Base-by-base conservation (phyloP, 2,888 invertebrate genomes). In the Horisme vitalbata region DNA sequence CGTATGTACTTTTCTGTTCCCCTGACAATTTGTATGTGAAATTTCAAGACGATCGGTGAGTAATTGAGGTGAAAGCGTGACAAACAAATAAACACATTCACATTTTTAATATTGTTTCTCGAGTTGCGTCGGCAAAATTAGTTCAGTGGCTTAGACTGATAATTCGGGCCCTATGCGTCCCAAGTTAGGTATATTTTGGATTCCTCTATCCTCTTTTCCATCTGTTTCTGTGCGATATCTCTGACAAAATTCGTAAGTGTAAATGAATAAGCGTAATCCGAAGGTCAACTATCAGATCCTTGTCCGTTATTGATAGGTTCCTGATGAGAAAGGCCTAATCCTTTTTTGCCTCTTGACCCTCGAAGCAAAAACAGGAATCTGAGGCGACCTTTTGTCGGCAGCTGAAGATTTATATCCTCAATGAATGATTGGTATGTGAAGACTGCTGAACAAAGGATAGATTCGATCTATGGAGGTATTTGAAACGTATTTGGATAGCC, bases 351-450 rank as follows among this genome's bases (percentile, higher is more conserved):
- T 62, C 66, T 79, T 78, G 78, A 79, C 75, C 77, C 68, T 63
- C 52, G 58, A 55, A 59, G 68, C 76, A 83, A 83, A 83, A 83
- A 81, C 71, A 65, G 65, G 67, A 65, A 64, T 65, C 71, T 62
- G 62, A 60, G 64, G 65, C 64, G 68, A 72, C 72, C 76, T 72
- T 74, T 73, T 71, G 78, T 75, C 72, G 73, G 67, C 63, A 62
- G 63, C 60, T 68, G 67, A 74, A 78, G 80, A 83, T 83, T 82
- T 77, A 83, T 83, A 69, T 70, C 62, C 72, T 63, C 64, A 65
- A 68, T 68, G 73, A 74, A 73, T 71, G 71, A 76, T 72, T 65
- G 74, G 70, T 65, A 72, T 74, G 69, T 63, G 58, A 44, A 48
- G 38, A 48, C 43, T 49, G 56, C 43, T 61, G 52, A 52, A 57